Evolutionary conservation across 2,888 invertebrate genomes (phyloP), one percentile per base, ranked within the genome.

Genomic region (Heteromurus nitidus): DNA sequence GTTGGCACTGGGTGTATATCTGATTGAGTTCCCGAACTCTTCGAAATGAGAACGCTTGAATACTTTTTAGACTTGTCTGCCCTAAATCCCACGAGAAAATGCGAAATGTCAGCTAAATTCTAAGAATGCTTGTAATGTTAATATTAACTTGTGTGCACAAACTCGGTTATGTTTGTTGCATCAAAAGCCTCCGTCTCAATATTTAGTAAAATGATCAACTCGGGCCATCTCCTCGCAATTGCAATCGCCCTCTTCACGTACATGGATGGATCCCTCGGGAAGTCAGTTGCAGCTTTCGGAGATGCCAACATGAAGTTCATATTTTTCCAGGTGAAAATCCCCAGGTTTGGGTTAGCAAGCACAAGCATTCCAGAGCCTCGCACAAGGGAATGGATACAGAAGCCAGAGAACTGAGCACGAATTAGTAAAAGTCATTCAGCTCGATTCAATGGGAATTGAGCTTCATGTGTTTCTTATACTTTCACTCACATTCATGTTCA

Each of bases 1-100:
- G 75, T 55, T 9, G 82, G 74, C n/a, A 85, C 53, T 0, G 87
- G 86, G 70, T 87, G 87, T 2, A 79, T 28, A 76, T 86, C 87
- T 2, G 85, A 85, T 60, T 87, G 87, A 5, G 76, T 64, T n/a
- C 70, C 84, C 0, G 80, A 62, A 20, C 84, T 80, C 20, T 65
- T 69, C 24, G 82, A 77, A 13, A 82, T 58, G 18, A 82, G n/a
- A 20, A 77, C 67, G 22, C 68, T 65, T n/a, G 75, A 50, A 26
- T 42, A 68, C 28, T 64, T 42, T 18, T 36, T 31, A 2, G 58
- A 76, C 3, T 42, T 31, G n/a, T 76, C 62, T 11, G 24, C 67
- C 62, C 22, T 67, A 3, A 1, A 18, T 24, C 67, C 28, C 31
- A 20, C 20, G 2, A 30, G 30, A 36, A 22, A 58, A 18, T n/a